These are phyloP conservation scores for Henricia sp. DNA, from an alignment of 53 echinoderm and acorn worm species.

Conservation along the genomic window DNA sequence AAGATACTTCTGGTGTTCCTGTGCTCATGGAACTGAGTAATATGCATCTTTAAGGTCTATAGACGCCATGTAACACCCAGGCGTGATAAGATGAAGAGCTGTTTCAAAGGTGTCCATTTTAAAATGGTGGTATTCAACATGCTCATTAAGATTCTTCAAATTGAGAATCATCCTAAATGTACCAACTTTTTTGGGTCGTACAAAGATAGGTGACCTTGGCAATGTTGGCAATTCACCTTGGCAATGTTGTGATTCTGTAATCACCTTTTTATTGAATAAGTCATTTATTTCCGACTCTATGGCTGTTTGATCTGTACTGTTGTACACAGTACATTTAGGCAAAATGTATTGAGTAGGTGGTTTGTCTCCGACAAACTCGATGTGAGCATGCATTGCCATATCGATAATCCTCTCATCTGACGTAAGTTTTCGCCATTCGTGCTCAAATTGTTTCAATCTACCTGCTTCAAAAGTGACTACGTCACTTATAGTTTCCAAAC, in stretches of 20 bases:
- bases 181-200: constrained; percentile 71
- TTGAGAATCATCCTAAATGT: constrained; percentile 60
- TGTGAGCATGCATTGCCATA: constrained; percentile 42
- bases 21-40: constrained; percentile 35
- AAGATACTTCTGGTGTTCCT: constrained; percentile 53
- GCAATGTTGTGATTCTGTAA: constrained; percentile 29
- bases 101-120: constrained; percentile 61
- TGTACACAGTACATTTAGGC: neutral
- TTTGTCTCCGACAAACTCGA: constrained; percentile 45
- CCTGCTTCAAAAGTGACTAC: constrained; percentile 46
- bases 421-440: constrained; percentile 42
- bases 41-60: constrained; percentile 27
- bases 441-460: constrained; percentile 64
- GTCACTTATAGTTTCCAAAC: neutral
- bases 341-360: constrained; percentile 11
- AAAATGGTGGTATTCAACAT: constrained; percentile 54
- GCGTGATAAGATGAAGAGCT: constrained; percentile 26
- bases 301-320: neutral
- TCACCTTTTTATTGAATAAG: constrained; percentile 59
- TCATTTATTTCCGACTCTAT: constrained; percentile 43
- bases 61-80: constrained; percentile 19
- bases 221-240: constrained; percentile 29
- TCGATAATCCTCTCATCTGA: constrained; percentile 47
- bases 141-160: constrained; percentile 29
- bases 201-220: too few species aligned